Percentiles rank a stretch among this genome's conserved stretches.
phyloP scores from a whole-genome alignment of 2,888 invertebrate genomes.

The Dynastes hyllus region DNA sequence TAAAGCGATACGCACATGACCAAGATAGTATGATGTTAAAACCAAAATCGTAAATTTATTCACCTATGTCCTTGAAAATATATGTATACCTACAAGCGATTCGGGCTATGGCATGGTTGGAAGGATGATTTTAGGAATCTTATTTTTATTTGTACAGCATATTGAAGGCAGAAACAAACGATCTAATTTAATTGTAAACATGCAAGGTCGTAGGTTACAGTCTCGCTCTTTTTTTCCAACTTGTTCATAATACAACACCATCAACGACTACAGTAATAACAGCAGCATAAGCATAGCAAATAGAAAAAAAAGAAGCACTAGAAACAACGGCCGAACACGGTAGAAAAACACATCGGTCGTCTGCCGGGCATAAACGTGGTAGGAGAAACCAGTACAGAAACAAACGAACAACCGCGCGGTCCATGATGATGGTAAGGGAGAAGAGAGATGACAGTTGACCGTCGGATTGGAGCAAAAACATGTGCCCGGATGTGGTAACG shows the following conservation, averaged over 20 bases:
- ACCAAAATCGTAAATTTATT: too few species aligned
- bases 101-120: too few species aligned
- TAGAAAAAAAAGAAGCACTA: constrained; percentile 22
- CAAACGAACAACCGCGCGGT: constrained; percentile 32
- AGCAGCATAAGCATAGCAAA: constrained; percentile 15
- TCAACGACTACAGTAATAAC: constrained; percentile 29
- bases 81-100: too few species aligned
- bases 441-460: constrained; percentile 52
- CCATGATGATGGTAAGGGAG: constrained; percentile 33
- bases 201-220: constrained; percentile 14
- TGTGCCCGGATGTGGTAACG: constrained; percentile 66
- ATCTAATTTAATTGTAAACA: not conserved
- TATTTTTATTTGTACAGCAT: not conserved
- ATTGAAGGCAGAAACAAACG: not conserved
- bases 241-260: constrained; percentile 33
- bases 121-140: too few species aligned
- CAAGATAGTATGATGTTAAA: too few species aligned
- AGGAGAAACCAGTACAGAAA: constrained; percentile 37
- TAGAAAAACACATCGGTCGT: constrained; percentile 40
- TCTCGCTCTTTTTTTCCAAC: constrained; percentile 1
- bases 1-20: too few species aligned
- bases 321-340: constrained; percentile 22
- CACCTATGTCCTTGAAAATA: too few species aligned
- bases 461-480: constrained; percentile 63
- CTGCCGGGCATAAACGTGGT: constrained; percentile 31